A percentile compares a stretch with the other conserved stretches of the same genome.
phyloP scores from a whole-genome alignment of 2,797 vertebrate species.

The Spatula clypeata region DNA sequence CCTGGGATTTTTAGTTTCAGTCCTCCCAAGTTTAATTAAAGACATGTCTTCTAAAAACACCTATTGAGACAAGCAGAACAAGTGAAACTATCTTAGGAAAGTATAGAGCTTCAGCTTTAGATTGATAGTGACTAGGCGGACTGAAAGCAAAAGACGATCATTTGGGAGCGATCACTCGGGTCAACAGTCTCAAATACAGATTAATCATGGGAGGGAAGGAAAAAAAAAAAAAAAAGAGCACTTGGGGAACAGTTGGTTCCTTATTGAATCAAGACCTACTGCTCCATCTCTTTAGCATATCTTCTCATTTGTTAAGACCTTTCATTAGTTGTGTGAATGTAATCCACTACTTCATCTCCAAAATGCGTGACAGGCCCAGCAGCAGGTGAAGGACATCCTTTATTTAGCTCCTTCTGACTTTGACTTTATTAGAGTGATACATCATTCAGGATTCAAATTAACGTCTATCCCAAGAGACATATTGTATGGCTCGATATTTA shows the following conservation, averaged over 20 bases:
- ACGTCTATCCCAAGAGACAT: not conserved
- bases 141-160: not conserved
- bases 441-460: slow-evolving; percentile 55
- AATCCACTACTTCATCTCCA: slow-evolving; percentile 42
- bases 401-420: slow-evolving; percentile 44
- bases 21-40: slow-evolving; percentile 52
- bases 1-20: not conserved
- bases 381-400: slow-evolving; percentile 47
- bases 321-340: slow-evolving; percentile 54
- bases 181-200: slow-evolving; percentile 33
- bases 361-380: not conserved
- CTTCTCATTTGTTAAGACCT: slow-evolving; percentile 42
- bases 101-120: not conserved
- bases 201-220: not conserved
- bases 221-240: not conserved
- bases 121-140: not conserved
- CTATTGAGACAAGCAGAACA: slow-evolving; percentile 23
- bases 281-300: slow-evolving; percentile 43
- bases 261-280: slow-evolving; percentile 51
- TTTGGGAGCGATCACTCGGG: slow-evolving; percentile 20
- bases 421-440: slow-evolving; percentile 66
- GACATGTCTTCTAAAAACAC: not conserved
- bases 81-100: slow-evolving; percentile 11
- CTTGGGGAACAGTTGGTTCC: slow-evolving; percentile 30
- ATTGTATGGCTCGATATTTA: slow-evolving; percentile 21